These are phyloP conservation scores for Chorisops tibialis DNA, from an alignment of 2,888 invertebrate species.

Conservation along the genomic window DNA sequence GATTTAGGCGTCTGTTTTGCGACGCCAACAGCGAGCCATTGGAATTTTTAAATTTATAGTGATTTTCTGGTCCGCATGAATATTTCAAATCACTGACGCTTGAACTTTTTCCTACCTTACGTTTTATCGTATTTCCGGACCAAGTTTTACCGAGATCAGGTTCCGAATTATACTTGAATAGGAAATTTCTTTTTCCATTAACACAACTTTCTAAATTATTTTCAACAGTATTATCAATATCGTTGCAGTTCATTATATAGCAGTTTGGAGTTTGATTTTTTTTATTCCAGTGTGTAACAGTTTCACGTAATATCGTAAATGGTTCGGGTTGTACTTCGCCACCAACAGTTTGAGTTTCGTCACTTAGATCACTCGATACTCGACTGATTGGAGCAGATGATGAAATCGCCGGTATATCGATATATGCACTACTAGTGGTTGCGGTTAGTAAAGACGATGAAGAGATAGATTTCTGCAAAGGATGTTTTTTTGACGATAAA, in stretches of 20 bases:
- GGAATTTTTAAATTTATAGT: no score
- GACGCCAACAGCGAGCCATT: no score
- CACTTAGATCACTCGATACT: constrained; percentile 40
- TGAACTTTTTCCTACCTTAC: neutral
- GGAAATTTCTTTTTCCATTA: neutral
- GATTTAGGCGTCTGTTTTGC: no score
- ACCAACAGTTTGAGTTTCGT: constrained; percentile 26
- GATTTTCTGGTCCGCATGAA: neutral
- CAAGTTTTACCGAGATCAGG: neutral
- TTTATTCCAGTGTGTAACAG: neutral
- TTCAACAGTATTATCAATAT: no score
- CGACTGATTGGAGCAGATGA: constrained; percentile 46
- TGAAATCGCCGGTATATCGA: neutral
- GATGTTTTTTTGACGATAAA: constrained; percentile 36
- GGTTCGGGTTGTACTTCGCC: neutral
- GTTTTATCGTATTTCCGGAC: neutral
- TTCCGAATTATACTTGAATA: constrained; percentile 6
- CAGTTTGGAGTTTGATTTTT: neutral
- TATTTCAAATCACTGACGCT: neutral
- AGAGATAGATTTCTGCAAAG: constrained; percentile 48
- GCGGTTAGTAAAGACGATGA: constrained; percentile 44
- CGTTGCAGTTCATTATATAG: neutral
- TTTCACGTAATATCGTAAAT: neutral
- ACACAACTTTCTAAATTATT: neutral
- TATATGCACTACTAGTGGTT: constrained; percentile 5